Conservation (phyloP, 2,113 vertebrate genomes). For the Noturus placidus region DNA sequence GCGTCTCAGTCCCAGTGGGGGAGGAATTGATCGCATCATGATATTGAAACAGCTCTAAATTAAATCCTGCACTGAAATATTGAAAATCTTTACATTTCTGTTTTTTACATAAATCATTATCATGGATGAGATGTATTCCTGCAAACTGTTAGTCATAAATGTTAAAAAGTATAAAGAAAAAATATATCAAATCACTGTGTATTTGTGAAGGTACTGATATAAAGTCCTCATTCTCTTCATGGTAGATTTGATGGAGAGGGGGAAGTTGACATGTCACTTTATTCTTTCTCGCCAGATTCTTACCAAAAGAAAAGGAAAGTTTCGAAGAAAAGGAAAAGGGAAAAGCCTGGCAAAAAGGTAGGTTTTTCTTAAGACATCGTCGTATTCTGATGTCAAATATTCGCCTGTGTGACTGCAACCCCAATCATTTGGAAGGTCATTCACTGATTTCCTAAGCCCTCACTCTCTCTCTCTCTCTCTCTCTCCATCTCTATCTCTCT, state of each 20-base stretch:
- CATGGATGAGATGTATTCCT: not conserved
- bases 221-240: not conserved
- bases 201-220: not conserved
- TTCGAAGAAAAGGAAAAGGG: slow-evolving; percentile 84
- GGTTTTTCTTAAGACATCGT: not conserved
- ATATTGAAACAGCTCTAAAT: not conserved
- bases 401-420: not conserved
- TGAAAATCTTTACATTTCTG: not conserved
- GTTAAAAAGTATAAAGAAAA: not conserved
- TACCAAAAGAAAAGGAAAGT: slow-evolving; percentile 76
- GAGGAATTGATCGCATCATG: not conserved
- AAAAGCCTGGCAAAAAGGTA: slow-evolving; percentile 86
- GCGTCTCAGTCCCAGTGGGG: not conserved
- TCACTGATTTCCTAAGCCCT: not conserved
- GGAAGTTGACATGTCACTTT: not conserved
- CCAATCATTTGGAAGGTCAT: not conserved
- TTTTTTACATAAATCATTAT: not conserved
- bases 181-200: not conserved
- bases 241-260: not conserved
- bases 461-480: too few species aligned
- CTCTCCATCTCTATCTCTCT: too few species aligned
- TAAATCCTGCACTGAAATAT: not conserved
- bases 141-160: not conserved
- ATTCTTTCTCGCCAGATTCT: slow-evolving; percentile 62
- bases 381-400: not conserved